phyloP scores from a whole-genome alignment of 2,113 vertebrate species.

The Circaetus cinerascens region DNA sequence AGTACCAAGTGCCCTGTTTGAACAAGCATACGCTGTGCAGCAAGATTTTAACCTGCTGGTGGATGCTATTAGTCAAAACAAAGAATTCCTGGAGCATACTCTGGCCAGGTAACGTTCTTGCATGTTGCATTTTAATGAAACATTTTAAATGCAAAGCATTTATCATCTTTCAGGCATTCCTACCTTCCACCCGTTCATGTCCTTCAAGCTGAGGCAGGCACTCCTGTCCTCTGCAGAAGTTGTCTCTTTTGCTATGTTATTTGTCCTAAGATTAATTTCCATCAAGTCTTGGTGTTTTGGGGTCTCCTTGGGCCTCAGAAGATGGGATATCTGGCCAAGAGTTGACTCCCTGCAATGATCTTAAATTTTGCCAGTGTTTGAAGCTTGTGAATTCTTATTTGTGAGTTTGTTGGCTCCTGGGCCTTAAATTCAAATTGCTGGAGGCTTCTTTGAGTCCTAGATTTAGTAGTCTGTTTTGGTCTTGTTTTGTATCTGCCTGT shows the following conservation, averaged over 20 bases:
- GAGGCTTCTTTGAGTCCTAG: background rate
- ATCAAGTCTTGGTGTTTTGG: background rate
- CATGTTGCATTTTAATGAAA: background rate
- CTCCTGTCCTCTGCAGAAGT: background rate
- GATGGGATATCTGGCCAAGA: background rate
- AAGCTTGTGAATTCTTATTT: background rate
- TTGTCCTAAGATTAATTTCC: background rate
- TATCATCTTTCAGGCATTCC: background rate
- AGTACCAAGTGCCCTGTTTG: conserved; percentile 79
- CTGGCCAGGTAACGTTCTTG: conserved; percentile 79
- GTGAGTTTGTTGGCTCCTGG: background rate
- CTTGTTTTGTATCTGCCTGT: background rate
- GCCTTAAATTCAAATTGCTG: background rate
- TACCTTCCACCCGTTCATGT: accelerated
- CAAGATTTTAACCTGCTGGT: conserved; percentile 88
- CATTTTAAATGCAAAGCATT: background rate
- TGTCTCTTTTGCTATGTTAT: background rate
- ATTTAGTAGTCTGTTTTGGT: background rate
- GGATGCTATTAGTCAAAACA: conserved; percentile 86
- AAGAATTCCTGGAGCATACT: conserved; percentile 80
- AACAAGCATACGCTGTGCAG: conserved; percentile 86
- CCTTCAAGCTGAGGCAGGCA: background rate
- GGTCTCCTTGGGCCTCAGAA: background rate
- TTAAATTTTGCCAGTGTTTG: background rate
- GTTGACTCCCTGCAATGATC: background rate